phyloP scores from a whole-genome alignment of 2,113 vertebrate species.

The Scytalopus superciliaris region DNA sequence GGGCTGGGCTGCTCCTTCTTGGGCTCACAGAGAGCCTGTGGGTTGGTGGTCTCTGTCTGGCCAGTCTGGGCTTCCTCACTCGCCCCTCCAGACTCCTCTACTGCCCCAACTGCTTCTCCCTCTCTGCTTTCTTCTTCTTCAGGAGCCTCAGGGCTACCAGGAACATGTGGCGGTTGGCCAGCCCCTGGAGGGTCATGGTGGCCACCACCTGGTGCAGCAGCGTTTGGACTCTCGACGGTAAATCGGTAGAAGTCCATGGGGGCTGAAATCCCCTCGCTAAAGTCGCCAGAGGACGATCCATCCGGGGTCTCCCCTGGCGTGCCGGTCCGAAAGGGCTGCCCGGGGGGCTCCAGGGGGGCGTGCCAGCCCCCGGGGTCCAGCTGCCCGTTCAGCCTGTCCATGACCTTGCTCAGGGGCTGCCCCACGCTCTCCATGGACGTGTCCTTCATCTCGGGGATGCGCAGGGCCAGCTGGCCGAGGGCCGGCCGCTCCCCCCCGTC shows the following conservation, averaged over 20 bases:
- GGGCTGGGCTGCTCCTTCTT: constrained; percentile 72
- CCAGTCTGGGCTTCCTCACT: neutral
- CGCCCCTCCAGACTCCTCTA: neutral
- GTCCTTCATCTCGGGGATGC: constrained; percentile 90
- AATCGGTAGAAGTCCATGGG: constrained; percentile 89
- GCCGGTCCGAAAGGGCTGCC: constrained; percentile 91
- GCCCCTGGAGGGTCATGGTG: constrained; percentile 92
- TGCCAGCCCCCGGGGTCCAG: constrained; percentile 78
- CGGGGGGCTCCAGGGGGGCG: neutral
- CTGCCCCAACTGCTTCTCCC: constrained; percentile 54
- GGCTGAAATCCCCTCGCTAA: constrained; percentile 77
- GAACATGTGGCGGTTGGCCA: constrained; percentile 88
- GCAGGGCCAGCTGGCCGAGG: constrained; percentile 65
- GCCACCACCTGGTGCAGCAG: constrained; percentile 88
- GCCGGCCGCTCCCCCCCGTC: neutral
- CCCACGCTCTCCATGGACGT: constrained; percentile 90
- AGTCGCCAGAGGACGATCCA: constrained; percentile 70
- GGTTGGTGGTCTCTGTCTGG: neutral
- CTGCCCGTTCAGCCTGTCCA: constrained; percentile 84
- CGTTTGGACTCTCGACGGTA: constrained; percentile 90
- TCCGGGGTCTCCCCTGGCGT: constrained; percentile 82
- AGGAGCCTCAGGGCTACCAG: constrained; percentile 86
- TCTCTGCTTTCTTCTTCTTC: constrained; percentile 72
- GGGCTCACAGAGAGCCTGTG: neutral
- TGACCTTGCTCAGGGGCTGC: constrained; percentile 87